Base-by-base conservation (phyloP, 2,113 vertebrate genomes). In the Pelmatolapia mariae region DNA sequence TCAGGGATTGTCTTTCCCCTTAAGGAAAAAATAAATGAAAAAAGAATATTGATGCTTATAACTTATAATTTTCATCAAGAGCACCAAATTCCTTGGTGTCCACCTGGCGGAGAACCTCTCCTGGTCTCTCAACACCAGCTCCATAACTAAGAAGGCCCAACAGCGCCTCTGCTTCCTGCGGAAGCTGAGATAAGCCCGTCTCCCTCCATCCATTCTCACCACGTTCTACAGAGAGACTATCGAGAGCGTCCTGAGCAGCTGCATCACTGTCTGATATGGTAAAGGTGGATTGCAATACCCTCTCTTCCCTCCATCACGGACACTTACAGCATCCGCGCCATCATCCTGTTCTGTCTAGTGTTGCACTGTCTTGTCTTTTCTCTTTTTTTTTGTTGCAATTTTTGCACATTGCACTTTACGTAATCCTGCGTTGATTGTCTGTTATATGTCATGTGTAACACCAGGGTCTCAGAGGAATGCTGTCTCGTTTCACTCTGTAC, bases 11-110 rank as follows among this genome's bases (percentile, higher is more conserved):
- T 66, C 10, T 66, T 36, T 66, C 18, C 5, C 13, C 18, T 36
- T 66, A 66, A 66, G 31, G 31, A 66, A 66, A n/a, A 36, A 66
- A 18, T 36, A 66, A 66, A 36, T 36, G 18, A 36, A 66, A 66
- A 26, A 24, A 45, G 12, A 8, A 16, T 26, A 73, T 24, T 10
- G 7, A 45, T 45, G 38, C 38, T 73, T 73, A 71, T 73, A 47
- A 38, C 33, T 68, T 59, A 61, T 33, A 61, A 33, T 61, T 0
- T 1, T 61, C 9, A 2, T 33, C 29, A 61, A 61, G 29, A 61
- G 57, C 0, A 61, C 57, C 57, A 63, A 63, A 63, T 33, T 61
- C 57, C 57, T 61, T 61, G 57, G 57, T 31, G 57, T 33, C 29
- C 29, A 61, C 57, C 57, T 61, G 15, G 26, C 0, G 2, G 57